These are phyloP conservation scores for Heliconius ismenius DNA, from an alignment of 2,888 invertebrate species.

Conservation along the genomic window DNA sequence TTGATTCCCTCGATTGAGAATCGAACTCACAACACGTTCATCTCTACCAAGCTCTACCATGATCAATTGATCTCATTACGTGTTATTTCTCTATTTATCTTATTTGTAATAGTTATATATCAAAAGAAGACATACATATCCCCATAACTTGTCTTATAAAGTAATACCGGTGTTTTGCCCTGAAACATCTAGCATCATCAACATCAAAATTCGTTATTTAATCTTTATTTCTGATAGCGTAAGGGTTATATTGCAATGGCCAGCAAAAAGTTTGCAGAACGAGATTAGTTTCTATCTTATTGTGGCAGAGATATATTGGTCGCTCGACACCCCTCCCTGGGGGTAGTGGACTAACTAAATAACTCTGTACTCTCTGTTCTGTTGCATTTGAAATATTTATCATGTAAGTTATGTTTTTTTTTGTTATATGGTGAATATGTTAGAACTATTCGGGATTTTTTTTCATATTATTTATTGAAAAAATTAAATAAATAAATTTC, in stretches of 20 bases:
- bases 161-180: slow-evolving; percentile 35
- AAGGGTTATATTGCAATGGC: slow-evolving; percentile 26
- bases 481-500: too few species aligned
- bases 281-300: slow-evolving; percentile 62
- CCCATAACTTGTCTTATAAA: slow-evolving; percentile 31
- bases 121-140: neutral
- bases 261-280: slow-evolving; percentile 27
- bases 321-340: slow-evolving; percentile 37
- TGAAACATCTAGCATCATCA: slow-evolving; percentile 22
- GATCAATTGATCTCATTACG: neutral
- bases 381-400: slow-evolving; percentile 20
- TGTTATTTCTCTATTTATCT: neutral
- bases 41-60: too few species aligned
- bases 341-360: slow-evolving; percentile 37
- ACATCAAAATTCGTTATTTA: neutral
- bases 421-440: neutral
- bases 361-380: slow-evolving; percentile 13
- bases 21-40: too few species aligned
- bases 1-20: neutral
- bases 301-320: slow-evolving; percentile 65
- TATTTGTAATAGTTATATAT: neutral
- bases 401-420: neutral
- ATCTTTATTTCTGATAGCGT: neutral
- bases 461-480: too few species aligned
- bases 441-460: neutral